Evolutionary conservation across 2,797 vertebrate genomes (phyloP), one percentile per base, ranked within the genome.

Genomic region (Galaxias olidus): DNA sequence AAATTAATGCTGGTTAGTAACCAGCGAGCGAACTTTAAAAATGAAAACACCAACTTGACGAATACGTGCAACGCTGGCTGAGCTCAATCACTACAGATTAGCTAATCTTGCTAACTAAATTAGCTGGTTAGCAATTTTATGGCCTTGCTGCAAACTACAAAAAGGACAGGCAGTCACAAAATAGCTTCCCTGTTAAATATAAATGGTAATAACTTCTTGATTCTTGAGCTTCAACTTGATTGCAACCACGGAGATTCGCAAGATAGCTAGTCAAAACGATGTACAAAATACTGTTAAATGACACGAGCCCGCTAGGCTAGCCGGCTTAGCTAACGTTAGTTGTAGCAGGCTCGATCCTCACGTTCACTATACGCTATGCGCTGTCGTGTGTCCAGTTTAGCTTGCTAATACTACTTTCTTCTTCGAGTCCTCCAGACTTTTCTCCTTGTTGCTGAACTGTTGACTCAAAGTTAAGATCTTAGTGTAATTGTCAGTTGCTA

Each of bases 361-460:
- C 88, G 87, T 65, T 69, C 79, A 84, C 65, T 53, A 63, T 83
- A 85, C 78, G 75, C 84, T 87, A 75, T 81, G 63, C 76, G 79
- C 83, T 81, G 77, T 86, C 79, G n/a, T n/a, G n/a, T 78, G 81
- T 87, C 79, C 74, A 63, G 76, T n/a, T n/a, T n/a, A n/a, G n/a
- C n/a, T n/a, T n/a, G n/a, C n/a, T n/a, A n/a, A n/a, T n/a, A 76
- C 83, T 82, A 88, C 79, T 83, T 67, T 80, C 75, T 61, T 82
- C 74, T 64, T 65, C 73, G 71, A 8, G 72, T 72, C 67, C 59
- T 65, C 62, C 77, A 66, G 74, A 75, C 66, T 77, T 60, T 74
- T 60, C 84, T 75, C 76, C 62, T 71, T 71, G 66, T 69, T 73
- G 71, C 71, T 61, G 74, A 76, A 61, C 70, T 65, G 66, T 77